These are phyloP conservation scores for Trachymyrmex cornetzi DNA, from an alignment of 1,140 invertebrate species.

Conservation along the genomic window DNA sequence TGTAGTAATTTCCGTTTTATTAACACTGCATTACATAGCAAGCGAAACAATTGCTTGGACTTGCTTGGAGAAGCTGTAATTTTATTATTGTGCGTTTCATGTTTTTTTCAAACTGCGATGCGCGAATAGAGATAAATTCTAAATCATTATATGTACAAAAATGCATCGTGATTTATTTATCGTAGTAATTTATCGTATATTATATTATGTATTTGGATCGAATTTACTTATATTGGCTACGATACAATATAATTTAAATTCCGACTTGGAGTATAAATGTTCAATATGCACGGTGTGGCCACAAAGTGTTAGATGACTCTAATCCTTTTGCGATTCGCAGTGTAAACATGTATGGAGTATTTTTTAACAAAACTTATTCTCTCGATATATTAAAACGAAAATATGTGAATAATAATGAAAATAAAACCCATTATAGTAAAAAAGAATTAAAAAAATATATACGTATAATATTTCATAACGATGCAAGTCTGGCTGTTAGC, in stretches of 20 bases:
- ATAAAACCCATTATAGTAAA: not conserved
- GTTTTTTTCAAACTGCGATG: not conserved
- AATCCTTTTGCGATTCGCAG: not conserved
- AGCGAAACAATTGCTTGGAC: not conserved
- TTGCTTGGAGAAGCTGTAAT: conserved; percentile 4
- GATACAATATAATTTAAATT: conserved; percentile 44
- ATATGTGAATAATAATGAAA: not conserved
- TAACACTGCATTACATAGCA: not conserved
- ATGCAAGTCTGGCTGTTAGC: not conserved
- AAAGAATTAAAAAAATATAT: not conserved
- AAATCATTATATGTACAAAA: not conserved
- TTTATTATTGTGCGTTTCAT: not conserved
- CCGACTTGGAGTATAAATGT: not conserved
- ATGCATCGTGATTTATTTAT: not conserved
- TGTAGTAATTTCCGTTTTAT: conserved; percentile 27
- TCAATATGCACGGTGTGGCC: not conserved
- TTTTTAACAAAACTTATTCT: too few relatives aligned
- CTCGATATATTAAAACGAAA: too few relatives aligned
- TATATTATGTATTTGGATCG: not conserved
- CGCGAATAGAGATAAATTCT: conserved; percentile 7
- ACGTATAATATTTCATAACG: not conserved
- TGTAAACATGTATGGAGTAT: not conserved
- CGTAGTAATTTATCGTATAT: not conserved
- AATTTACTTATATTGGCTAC: not conserved
- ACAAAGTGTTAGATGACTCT: not conserved